These are phyloP conservation scores for Anableps anableps DNA, from an alignment of 2,797 vertebrate genomes.

Conservation along the genomic window DNA sequence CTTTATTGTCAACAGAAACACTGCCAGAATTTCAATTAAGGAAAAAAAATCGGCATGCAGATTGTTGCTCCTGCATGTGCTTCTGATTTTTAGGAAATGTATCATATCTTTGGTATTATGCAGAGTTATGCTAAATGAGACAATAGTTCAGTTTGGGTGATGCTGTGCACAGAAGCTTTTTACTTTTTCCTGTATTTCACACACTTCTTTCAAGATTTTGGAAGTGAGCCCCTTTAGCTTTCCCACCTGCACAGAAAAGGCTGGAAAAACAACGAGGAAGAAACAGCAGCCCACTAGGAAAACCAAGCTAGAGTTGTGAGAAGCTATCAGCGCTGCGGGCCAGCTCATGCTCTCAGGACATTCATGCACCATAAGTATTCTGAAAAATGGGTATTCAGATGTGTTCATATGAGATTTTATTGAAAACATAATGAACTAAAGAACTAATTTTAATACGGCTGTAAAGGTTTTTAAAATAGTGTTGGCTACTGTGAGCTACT, in stretches of 20 bases:
- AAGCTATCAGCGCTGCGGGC: not conserved
- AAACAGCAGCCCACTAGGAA: not conserved
- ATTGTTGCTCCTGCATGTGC: not conserved
- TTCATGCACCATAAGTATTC: not conserved
- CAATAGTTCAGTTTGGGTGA: too few relatives aligned
- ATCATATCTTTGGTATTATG: not conserved
- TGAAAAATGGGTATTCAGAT: not conserved
- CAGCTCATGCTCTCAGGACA: not conserved
- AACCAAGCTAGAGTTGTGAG: not conserved
- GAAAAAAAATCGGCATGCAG: not conserved
- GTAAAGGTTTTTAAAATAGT: not conserved
- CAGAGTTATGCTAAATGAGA: too few relatives aligned
- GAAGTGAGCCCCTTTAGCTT: not conserved
- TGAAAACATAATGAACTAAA: too few relatives aligned
- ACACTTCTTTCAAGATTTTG: not conserved
- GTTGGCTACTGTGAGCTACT: not conserved
- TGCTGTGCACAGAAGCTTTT: too few relatives aligned
- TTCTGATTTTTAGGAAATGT: not conserved
- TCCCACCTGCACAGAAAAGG: not conserved
- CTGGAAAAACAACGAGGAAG: not conserved
- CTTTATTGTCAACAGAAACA: not conserved
- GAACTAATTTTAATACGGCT: not conserved
- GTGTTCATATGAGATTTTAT: not conserved
- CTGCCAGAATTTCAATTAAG: not conserved
- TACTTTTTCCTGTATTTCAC: too few relatives aligned